These are phyloP conservation scores for Ascidia mentula DNA, from an alignment of 23 tunicate species.

Conservation along the genomic window DNA sequence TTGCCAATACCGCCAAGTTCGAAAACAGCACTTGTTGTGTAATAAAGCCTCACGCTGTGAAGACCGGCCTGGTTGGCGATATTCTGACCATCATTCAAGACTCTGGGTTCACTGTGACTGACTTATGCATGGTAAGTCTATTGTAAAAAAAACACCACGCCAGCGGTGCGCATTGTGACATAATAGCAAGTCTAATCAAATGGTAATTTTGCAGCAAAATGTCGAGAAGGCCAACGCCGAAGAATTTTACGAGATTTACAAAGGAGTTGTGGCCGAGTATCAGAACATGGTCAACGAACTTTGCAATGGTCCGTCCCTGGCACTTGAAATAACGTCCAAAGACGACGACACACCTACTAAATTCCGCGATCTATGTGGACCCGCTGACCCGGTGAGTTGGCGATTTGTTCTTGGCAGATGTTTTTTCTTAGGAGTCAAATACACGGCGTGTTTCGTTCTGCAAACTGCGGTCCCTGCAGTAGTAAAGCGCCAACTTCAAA, in stretches of 20 bases:
- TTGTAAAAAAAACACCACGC: too few species aligned
- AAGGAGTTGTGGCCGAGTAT: conserved; percentile 92
- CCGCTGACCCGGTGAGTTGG: conserved; percentile 86
- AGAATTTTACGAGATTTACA: conserved; percentile 96
- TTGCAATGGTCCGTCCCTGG: conserved; percentile 75
- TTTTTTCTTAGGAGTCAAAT: too few species aligned
- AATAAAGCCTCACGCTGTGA: conserved; percentile 89
- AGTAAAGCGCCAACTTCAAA: too few species aligned
- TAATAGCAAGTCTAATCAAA: too few species aligned
- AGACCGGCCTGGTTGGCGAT: conserved; percentile 73
- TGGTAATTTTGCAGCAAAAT: conserved; percentile 51
- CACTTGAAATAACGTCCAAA: conserved; percentile 72
- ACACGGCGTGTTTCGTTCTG: too few species aligned
- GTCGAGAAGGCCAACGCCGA: conserved; percentile 91
- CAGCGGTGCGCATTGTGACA: too few species aligned
- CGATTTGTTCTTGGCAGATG: not conserved
- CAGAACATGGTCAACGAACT: conserved; percentile 80
- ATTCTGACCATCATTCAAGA: conserved; percentile 73
- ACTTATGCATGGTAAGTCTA: conserved; percentile 59
- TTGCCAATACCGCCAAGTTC: conserved; percentile 52
- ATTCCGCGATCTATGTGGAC: conserved; percentile 96
- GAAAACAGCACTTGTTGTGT: conserved; percentile 82
- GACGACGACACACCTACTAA: conserved; percentile 36
- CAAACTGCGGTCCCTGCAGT: too few species aligned
- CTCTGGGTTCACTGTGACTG: conserved; percentile 71